Conservation (phyloP, 1,140 invertebrate species). For the Piezodorus guildinii region DNA sequence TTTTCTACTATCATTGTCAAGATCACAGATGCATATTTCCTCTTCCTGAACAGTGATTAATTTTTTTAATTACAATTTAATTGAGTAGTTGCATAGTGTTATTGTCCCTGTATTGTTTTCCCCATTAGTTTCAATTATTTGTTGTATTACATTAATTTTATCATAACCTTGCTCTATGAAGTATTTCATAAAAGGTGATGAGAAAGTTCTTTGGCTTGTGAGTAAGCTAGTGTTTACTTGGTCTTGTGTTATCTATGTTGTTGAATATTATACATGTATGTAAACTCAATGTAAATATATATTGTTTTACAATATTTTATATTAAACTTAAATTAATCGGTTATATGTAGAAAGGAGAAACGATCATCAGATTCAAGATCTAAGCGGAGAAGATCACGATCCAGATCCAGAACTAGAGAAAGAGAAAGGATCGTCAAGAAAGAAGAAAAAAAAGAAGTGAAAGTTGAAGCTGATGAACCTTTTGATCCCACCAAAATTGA, state of each 20-base stretch:
- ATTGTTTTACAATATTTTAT: constrained; percentile 3
- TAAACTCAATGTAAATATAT: too few relatives aligned
- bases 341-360: constrained; percentile 25
- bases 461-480: constrained; percentile 39
- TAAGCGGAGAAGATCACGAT: constrained; percentile 25
- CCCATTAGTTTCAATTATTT: too few relatives aligned
- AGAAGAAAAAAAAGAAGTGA: constrained; percentile 43
- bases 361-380: constrained; percentile 25
- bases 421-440: constrained; percentile 40
- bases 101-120: too few relatives aligned
- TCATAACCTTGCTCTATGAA: too few relatives aligned
- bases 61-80: constrained; percentile 1
- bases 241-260: too few relatives aligned
- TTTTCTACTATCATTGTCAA: constrained; percentile 4
- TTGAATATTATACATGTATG: too few relatives aligned
- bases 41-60: constrained; percentile 6
- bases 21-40: constrained; percentile 3
- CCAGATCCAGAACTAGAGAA: constrained; percentile 35
- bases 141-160: too few relatives aligned
- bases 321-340: neutral
- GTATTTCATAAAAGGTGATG: too few relatives aligned
- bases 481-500: constrained; percentile 63
- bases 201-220: too few relatives aligned
- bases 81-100: too few relatives aligned
- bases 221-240: too few relatives aligned